These are phyloP conservation scores for Crocallis elinguaria DNA, from an alignment of 2,888 invertebrate species.

Conservation along the genomic window DNA sequence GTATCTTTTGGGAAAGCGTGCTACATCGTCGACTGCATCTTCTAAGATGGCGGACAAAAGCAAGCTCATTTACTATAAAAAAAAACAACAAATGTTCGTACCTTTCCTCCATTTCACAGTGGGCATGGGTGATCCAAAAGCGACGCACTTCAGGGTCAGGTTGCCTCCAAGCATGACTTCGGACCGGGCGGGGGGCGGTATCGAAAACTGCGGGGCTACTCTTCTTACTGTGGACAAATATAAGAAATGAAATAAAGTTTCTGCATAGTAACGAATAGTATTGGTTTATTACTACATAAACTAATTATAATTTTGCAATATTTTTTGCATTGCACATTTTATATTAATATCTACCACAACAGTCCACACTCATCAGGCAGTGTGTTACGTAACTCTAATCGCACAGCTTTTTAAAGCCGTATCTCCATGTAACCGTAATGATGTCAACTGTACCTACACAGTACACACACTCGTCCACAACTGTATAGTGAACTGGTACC, in stretches of 20 bases:
- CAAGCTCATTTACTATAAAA: not conserved
- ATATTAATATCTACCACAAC: too few species aligned
- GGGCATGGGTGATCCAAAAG: slow-evolving; percentile 99
- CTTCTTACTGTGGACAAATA: slow-evolving; percentile 89
- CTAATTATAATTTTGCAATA: too few species aligned
- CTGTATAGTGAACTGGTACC: too few species aligned
- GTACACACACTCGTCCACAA: too few species aligned
- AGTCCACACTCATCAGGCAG: too few species aligned
- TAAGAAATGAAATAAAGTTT: not conserved
- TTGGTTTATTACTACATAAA: too few species aligned
- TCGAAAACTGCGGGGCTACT: slow-evolving; percentile 97
- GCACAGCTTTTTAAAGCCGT: not conserved
- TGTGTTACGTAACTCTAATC: too few species aligned
- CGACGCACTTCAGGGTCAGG: slow-evolving; percentile 97
- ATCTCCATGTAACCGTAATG: not conserved
- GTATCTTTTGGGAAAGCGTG: too few species aligned
- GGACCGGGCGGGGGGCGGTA: slow-evolving; percentile 92
- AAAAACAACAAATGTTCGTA: slow-evolving; percentile 37
- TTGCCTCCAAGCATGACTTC: slow-evolving; percentile 97
- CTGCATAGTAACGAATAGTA: too few species aligned
- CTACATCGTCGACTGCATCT: too few species aligned
- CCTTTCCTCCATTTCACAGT: slow-evolving; percentile 97
- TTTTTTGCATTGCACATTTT: too few species aligned
- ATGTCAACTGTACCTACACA: not conserved
- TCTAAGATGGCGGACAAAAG: too few species aligned